Base-by-base conservation (phyloP, 1,140 invertebrate genomes). In the Brachionus calyciflorus region DNA sequence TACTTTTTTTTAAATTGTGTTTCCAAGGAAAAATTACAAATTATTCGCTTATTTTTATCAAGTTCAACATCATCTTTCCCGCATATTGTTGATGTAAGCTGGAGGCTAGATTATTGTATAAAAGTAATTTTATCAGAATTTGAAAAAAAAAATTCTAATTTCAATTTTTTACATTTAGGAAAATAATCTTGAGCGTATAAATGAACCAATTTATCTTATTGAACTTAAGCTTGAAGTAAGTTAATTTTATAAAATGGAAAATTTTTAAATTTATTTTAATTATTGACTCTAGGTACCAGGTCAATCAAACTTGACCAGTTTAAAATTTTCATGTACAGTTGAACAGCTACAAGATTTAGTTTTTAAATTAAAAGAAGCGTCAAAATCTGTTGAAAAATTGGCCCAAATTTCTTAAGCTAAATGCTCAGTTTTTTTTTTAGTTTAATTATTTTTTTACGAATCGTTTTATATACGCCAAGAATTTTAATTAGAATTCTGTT, bases 341-440 rank as follows among this genome's bases (percentile, higher is more conserved):
- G 69, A 73, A 24, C 69, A 73, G 24, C 28, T 73, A 40, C 69
- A 73, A 41, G 69, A 73, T 49, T 51, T 73, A 28, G 69, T 73
- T 5, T 73, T 40, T 30, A 49, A 55, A 10, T 26, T 73, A 3
- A 73, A 73, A 41, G 69, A 73, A 55, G 69, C 69, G 30, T 40
- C 69, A 33, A 73, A 73, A 55, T 73, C 69, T 10, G 33, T 73
- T 3, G 69, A 73, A 49, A 73, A 49, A 53, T 21, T 73, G 12
- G 69, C 69, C 2, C 69, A 51, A 40, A 37, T 73, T 55, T 73
- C 49, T 12, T 51, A 51, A 55, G 33, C 12, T 24, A 0, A 73
- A 49, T 37, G 3, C n/a, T n/a, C n/a, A n/a, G n/a, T 26, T 44
- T 70, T 51, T 70, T 3, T 73, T 51, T n/a, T 17, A 51, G 10